Evolutionary conservation across 2,113 vertebrate genomes (phyloP).

Genomic region (Casuarius casuarius): DNA sequence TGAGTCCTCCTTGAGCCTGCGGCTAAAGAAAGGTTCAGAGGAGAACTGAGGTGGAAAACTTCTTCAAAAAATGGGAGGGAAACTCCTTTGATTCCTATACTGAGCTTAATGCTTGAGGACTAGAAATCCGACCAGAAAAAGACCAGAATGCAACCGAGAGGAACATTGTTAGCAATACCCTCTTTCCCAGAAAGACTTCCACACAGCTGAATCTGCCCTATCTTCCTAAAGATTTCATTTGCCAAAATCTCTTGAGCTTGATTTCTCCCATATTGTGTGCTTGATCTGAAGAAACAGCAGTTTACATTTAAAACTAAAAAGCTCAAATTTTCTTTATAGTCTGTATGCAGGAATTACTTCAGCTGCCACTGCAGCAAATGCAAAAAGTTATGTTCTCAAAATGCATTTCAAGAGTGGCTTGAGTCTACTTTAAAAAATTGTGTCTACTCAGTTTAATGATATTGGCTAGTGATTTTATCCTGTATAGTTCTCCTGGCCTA

Average conservation of each 20-base stretch:
- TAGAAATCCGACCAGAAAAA: not conserved
- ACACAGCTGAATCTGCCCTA: not conserved
- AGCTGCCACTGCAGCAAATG: not conserved
- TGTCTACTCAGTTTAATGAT: not conserved
- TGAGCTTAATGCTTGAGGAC: not conserved
- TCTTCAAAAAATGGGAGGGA: not conserved
- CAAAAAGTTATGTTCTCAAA: not conserved
- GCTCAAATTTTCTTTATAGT: not conserved
- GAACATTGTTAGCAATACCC: not conserved
- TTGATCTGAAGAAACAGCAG: not conserved
- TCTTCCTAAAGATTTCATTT: not conserved
- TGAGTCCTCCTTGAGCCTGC: not conserved
- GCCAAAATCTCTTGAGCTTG: not conserved
- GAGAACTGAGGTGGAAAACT: not conserved
- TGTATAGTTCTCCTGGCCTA: not conserved
- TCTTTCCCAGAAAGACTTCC: not conserved
- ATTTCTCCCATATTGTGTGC: not conserved
- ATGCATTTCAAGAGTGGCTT: not conserved
- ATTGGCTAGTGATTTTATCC: not conserved
- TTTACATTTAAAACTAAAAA: not conserved
- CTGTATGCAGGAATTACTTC: not conserved
- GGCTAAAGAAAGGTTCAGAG: not conserved
- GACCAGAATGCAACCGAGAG: not conserved
- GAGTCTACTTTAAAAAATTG: not conserved
- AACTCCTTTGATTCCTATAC: not conserved